These are phyloP conservation scores for Cyclura pinguis DNA, from an alignment of 2,797 vertebrate species.

Conservation along the genomic window DNA sequence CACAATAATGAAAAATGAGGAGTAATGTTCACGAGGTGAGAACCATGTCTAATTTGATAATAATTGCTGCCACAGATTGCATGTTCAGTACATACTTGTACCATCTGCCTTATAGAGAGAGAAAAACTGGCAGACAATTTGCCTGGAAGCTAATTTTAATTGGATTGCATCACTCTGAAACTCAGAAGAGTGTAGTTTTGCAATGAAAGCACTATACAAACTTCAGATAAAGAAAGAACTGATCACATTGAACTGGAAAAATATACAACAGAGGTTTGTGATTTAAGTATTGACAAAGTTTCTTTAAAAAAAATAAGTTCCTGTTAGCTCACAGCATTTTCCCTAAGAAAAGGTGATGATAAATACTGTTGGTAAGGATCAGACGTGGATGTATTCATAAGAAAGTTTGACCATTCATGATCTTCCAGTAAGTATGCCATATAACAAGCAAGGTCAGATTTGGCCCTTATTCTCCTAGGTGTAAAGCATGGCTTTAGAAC, in stretches of 20 bases:
- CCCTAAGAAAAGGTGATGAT: background rate
- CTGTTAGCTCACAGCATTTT: background rate
- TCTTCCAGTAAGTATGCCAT: background rate
- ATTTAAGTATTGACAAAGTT: too few relatives aligned
- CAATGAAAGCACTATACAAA: background rate
- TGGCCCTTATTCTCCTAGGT: background rate
- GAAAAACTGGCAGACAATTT: background rate
- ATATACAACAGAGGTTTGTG: background rate
- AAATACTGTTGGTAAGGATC: background rate
- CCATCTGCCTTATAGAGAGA: background rate
- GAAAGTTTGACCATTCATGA: background rate
- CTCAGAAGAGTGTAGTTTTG: background rate
- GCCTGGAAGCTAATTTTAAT: constrained; percentile 3
- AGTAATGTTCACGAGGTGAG: background rate
- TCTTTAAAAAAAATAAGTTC: too few relatives aligned
- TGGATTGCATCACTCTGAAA: background rate
- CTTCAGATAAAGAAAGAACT: background rate
- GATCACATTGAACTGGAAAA: background rate
- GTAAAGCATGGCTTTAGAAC: background rate
- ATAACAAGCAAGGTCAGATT: background rate
- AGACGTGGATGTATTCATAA: background rate
- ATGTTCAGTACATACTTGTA: background rate
- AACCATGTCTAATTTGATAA: background rate
- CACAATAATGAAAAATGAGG: background rate
- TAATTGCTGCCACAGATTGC: background rate